phyloP scores from a whole-genome alignment of 2,888 invertebrate genomes.

The Thereva nobilitata region DNA sequence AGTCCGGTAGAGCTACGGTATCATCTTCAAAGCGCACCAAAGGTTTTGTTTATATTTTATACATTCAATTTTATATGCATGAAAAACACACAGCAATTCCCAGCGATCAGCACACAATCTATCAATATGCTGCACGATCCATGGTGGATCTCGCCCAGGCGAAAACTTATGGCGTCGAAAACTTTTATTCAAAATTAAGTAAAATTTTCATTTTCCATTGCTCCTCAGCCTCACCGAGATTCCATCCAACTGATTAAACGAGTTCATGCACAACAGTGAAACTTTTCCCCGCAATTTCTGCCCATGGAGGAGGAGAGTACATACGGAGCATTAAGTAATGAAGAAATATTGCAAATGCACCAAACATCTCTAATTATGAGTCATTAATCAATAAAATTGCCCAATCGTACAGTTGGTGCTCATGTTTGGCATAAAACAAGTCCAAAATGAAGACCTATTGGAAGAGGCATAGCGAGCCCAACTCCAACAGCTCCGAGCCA shows the following conservation, averaged over 20 bases:
- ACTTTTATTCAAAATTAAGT: too few relatives aligned
- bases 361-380: slow-evolving; percentile 58
- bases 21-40: too few relatives aligned
- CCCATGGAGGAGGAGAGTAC: slow-evolving; percentile 8
- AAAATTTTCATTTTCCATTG: too few relatives aligned
- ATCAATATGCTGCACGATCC: too few relatives aligned
- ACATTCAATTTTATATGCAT: too few relatives aligned
- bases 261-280: slow-evolving; percentile 1
- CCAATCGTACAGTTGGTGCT: slow-evolving; percentile 43
- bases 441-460: slow-evolving; percentile 15
- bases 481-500: background rate
- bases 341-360: slow-evolving; percentile 57
- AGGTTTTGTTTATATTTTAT: too few relatives aligned
- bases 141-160: too few relatives aligned
- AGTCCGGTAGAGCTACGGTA: too few relatives aligned
- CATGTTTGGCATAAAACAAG: slow-evolving; percentile 12
- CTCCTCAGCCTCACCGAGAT: too few relatives aligned
- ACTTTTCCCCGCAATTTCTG: background rate
- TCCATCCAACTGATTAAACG: slow-evolving; percentile 11
- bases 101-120: too few relatives aligned
- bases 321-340: slow-evolving; percentile 49
- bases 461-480: slow-evolving; percentile 6
- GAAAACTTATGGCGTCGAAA: too few relatives aligned
- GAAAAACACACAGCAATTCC: too few relatives aligned
- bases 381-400: slow-evolving; percentile 59